A percentile compares a stretch with the other conserved stretches of the same genome.
Conservation (phyloP, 1,140 invertebrate species). For the Hycleus phaleratus region DNA sequence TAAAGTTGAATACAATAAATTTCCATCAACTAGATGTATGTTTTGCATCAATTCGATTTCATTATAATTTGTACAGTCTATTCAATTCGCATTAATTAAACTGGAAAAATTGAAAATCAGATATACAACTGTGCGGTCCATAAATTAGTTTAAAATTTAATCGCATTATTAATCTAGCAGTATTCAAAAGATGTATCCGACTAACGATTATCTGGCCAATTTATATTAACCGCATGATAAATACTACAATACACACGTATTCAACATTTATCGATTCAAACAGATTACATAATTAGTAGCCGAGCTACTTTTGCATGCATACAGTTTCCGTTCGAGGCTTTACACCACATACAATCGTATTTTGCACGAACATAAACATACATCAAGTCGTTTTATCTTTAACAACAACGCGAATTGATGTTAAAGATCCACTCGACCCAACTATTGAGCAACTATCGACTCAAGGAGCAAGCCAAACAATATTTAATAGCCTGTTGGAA, state of each 20-base stretch:
- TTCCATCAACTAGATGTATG: not conserved
- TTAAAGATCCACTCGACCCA: slow-evolving; percentile 15
- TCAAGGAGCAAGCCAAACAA: slow-evolving; percentile 1
- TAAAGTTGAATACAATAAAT: slow-evolving; percentile 2
- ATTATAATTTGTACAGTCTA: not conserved
- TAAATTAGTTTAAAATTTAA: no score
- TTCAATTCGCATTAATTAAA: not conserved
- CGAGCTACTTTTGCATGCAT: not conserved
- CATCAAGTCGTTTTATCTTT: slow-evolving; percentile 9
- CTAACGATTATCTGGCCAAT: not conserved
- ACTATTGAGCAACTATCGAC: slow-evolving; percentile 20
- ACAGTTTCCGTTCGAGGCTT: slow-evolving; percentile 3
- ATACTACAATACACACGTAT: not conserved
- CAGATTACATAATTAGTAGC: slow-evolving; percentile 15
- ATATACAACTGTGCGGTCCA: no score
- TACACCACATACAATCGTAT: slow-evolving; percentile 17
- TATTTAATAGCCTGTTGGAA: not conserved
- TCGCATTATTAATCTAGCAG: no score
- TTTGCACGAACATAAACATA: slow-evolving; percentile 16
- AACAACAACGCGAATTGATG: slow-evolving; percentile 10
- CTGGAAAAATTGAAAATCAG: no score
- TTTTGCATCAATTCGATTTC: slow-evolving; percentile 8
- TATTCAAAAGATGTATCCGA: no score
- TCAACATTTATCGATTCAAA: slow-evolving; percentile 19
- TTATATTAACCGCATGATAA: not conserved